Conservation (phyloP, 2,888 invertebrate genomes). For the Synanthedon tipuliformis region DNA sequence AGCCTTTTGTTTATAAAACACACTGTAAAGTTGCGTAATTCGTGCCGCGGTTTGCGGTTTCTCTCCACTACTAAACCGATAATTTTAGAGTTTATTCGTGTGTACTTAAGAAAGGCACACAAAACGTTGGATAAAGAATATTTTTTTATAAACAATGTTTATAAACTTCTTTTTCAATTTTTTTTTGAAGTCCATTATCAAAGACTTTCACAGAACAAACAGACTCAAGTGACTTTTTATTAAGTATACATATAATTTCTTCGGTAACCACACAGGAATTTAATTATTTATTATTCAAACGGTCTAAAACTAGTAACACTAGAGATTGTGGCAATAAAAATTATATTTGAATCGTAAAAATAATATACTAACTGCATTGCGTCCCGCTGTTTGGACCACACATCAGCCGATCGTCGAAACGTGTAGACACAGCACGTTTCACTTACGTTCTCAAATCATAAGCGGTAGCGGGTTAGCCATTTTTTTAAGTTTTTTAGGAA, state of each 20-base stretch:
- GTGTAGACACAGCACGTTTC: constrained; percentile 17
- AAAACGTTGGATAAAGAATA: too few relatives aligned
- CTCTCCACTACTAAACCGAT: too few relatives aligned
- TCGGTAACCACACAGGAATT: background rate
- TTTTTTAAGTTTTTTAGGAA: too few relatives aligned
- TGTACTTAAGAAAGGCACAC: background rate
- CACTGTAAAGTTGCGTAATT: constrained; percentile 18
- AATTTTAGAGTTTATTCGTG: background rate
- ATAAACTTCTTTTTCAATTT: background rate
- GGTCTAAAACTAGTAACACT: background rate
- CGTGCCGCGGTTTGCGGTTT: background rate
- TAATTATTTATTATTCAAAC: background rate
- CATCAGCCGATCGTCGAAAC: constrained; percentile 16
- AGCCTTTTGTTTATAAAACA: constrained; percentile 18
- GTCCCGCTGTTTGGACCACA: constrained; percentile 38
- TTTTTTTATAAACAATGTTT: too few relatives aligned
- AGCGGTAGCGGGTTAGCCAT: constrained; percentile 7
- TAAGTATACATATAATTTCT: too few relatives aligned
- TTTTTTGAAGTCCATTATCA: background rate
- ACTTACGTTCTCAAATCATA: constrained; percentile 11
- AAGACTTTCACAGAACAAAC: too few relatives aligned
- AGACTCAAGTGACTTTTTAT: too few relatives aligned
- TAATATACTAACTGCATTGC: constrained; percentile 21
- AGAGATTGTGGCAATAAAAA: constrained; percentile 4
- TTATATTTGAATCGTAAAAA: constrained; percentile 28